A percentile compares a stretch with the other conserved stretches of the same genome.
phyloP scores from a whole-genome alignment of 2,888 invertebrate species.

The Melipona bicolor region DNA sequence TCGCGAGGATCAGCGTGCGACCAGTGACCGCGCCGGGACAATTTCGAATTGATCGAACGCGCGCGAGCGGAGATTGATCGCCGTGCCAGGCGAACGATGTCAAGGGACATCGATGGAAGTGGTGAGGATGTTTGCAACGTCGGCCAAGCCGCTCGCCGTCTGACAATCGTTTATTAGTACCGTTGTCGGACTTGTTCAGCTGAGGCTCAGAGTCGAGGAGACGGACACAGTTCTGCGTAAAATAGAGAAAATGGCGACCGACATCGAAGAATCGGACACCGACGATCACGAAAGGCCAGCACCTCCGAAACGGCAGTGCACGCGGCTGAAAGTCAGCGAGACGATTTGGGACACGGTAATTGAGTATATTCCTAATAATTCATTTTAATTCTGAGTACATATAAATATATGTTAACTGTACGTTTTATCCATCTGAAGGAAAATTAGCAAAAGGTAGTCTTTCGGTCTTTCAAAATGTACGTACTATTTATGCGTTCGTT shows the following conservation, averaged over 20 bases:
- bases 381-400: no score
- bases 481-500: not conserved
- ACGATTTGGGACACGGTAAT: constrained; percentile 62
- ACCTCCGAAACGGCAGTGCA: constrained; percentile 79
- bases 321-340: constrained; percentile 51
- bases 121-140: constrained; percentile 18
- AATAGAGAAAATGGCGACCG: constrained; percentile 79
- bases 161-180: not conserved
- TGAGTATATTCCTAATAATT: not conserved
- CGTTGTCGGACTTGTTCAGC: not conserved
- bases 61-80: not conserved
- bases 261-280: constrained; percentile 81
- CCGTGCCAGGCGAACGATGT: not conserved
- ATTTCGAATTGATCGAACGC: not conserved
- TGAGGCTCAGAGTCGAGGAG: not conserved
- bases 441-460: not conserved
- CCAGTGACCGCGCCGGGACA: not conserved
- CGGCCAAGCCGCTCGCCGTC: not conserved
- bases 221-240: constrained; percentile 20
- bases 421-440: not conserved
- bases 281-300: constrained; percentile 79
- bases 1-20: not conserved
- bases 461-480: not conserved
- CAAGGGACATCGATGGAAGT: not conserved
- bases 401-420: not conserved